phyloP scores from a whole-genome alignment of 1,140 invertebrate genomes.

The Drosophila melanogaster region Release_6_plus_ISO1_MT NT_037436.4:7207501-7208000 shows the following conservation, averaged over 20 bases:
- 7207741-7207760: slow-evolving; percentile 28
- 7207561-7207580: no score
- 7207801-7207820: slow-evolving; percentile 56
- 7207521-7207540: no score
- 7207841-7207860: slow-evolving; percentile 55
- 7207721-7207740: not conserved
- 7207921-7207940: slow-evolving; percentile 40
- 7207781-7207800: slow-evolving; percentile 13
- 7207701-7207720: not conserved
- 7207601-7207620: no score
- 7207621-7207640: no score
- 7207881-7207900: slow-evolving; percentile 70
- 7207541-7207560: no score
- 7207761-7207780: slow-evolving; percentile 37
- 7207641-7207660: slow-evolving; percentile 13
- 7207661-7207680: not conserved
- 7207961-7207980: not conserved
- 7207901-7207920: slow-evolving; percentile 70
- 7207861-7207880: slow-evolving; percentile 53
- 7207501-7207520: no score
- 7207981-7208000: slow-evolving; percentile 12
- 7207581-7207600: no score
- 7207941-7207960: slow-evolving; percentile 11
- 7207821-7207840: slow-evolving; percentile 39
- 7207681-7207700: slow-evolving; percentile 6